Base-by-base conservation (phyloP, 1,140 invertebrate species). In the Ceratosolen fusciceps region DNA sequence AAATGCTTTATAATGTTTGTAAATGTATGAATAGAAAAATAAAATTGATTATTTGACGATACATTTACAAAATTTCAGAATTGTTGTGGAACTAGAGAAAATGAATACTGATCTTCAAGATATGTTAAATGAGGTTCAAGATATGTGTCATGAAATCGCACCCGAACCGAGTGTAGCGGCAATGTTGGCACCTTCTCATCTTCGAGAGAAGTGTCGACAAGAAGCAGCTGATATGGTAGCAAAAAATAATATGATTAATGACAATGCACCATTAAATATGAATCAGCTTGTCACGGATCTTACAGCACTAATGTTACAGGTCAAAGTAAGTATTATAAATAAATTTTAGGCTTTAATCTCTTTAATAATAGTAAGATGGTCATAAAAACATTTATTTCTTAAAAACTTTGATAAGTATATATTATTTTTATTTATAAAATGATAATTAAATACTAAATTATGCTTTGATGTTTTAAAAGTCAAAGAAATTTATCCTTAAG, bases 221-320 rank as follows among this genome's bases (percentile, higher is more conserved):
- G 96, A 98, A 90, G 96, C 97, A 10, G 89, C 92, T 62, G 92
- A 95, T 65, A 94, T 98, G 83, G 96, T 98, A 1, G 91, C 94
- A 47, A 94, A 93, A 83, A 94, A 95, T 87, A 96, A 96, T 85
- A 91, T 93, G 79, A 87, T 91, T 14, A 88, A 89, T 78, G 91
- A 92, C 67, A 90, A 91, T 85, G 88, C 88, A 82, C 89, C 90
- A 10, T 89, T 93, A 47, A 93, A 93, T 84, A 92, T 96, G 87
- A 91, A 97, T 65, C 93, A 95, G 81, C 91, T 98, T 58, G 95
- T 99, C 9, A 94, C 95, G 65, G 95, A 97, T 89, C 92, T 99
- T 29, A 96, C 96, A 29, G 96, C 97, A 0, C 90, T 99, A 39
- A 94, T 99, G 93, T 91, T 98, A 56, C 97, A 98, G 92, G 94